Evolutionary conservation across 2,113 vertebrate species (phyloP), one percentile per base, ranked within the genome.

Genomic region (Anolis sagrei): DNA sequence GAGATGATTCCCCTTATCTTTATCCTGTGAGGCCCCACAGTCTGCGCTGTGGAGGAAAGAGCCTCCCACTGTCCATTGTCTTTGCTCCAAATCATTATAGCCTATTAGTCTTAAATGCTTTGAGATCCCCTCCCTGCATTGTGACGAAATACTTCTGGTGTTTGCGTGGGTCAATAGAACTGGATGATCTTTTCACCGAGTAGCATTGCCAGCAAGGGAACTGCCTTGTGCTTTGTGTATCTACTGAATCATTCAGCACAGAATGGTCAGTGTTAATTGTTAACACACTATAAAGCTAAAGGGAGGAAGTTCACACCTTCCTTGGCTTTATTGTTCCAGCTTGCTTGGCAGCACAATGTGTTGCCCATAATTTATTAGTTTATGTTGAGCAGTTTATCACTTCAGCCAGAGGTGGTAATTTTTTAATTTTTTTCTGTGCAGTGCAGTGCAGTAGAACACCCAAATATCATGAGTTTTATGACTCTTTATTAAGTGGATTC

Each of bases 281-380:
- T 92, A 84, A 92, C 94, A 92, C 86, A 69, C 86, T 92, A 85
- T 87, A 81, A 92, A 92, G 85, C 86, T 87, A 87, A 92, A 79
- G 70, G 69, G 86, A 92, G 90, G 93, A 95, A 93, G 89, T 92
- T 95, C 93, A 89, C 83, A 94, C 89, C 76, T 92, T 92, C 91
- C 32, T 84, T 83, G 81, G 7, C 70, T 79, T 87, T 93, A 91
- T 91, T 95, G 80, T 93, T 94, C 88, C 76, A 88, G 90, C 36
- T 82, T 84, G 68, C 62, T 93, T 90, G 89, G 88, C 87, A 90
- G 83, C 83, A 74, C 75, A 73, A 76, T 76, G 76, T 79, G 82
- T 76, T 69, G 87, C 89, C 54, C 54, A 11, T 77, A 81, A 81
- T 84, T 89, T 90, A 75, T 86, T 81, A 76, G 79, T 91, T 93